Evolutionary conservation across 2,888 invertebrate species (phyloP).

Genomic region (Cactoblastis cactorum): DNA sequence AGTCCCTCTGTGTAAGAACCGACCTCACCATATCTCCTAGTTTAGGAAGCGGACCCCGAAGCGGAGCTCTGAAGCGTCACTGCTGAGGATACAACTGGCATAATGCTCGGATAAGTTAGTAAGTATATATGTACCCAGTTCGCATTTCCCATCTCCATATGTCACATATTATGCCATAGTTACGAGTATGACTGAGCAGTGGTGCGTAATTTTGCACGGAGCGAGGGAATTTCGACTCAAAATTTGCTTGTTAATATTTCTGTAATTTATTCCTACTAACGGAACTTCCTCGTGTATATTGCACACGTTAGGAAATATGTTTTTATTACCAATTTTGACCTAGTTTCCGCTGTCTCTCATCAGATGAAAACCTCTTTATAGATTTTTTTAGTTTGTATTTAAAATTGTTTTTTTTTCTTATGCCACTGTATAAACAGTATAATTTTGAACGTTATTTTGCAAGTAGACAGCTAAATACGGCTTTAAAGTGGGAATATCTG

Average conservation of each 20-base stretch:
- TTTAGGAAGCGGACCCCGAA: no score
- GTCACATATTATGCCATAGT: neutral
- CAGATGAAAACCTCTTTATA: no score
- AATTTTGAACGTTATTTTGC: slow-evolving; percentile 44
- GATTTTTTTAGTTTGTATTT: no score
- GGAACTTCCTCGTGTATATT: neutral
- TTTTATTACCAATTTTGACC: neutral
- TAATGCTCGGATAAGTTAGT: no score
- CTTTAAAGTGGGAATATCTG: slow-evolving; percentile 32
- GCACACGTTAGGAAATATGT: neutral
- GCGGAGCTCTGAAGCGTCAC: no score
- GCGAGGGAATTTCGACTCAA: neutral
- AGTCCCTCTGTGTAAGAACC: no score
- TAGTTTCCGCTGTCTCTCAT: no score
- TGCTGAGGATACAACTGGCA: no score
- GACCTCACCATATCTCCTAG: no score
- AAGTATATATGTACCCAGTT: slow-evolving; percentile 14
- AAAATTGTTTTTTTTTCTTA: no score
- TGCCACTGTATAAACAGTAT: no score
- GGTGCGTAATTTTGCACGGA: neutral
- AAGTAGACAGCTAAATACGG: slow-evolving; percentile 48
- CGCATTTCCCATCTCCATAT: neutral
- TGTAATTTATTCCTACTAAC: neutral
- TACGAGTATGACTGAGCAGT: neutral
- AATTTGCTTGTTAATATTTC: slow-evolving; percentile 5